Percentiles rank a stretch among this genome's conserved stretches.
phyloP scores from a whole-genome alignment of 92 coral and sea anemone genomes.

The Parazoanthus atlanticus region DNA sequence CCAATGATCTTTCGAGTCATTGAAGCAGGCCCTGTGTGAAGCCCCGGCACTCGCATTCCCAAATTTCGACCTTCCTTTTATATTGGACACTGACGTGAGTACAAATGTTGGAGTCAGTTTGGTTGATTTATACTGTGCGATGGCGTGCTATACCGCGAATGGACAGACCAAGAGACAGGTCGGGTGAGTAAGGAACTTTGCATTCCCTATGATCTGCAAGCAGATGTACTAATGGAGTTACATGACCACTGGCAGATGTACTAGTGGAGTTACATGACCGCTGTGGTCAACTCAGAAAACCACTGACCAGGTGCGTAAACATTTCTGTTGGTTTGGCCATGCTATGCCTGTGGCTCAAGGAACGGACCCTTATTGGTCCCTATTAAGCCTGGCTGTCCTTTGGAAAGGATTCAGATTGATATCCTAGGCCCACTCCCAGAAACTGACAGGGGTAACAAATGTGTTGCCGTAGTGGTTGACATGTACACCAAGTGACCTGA shows the following conservation, averaged over 20 bases:
- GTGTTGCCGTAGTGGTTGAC: slow-evolving; percentile 47
- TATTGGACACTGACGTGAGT: too few relatives aligned
- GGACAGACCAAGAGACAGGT: slow-evolving; percentile 1
- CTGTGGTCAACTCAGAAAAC: slow-evolving; percentile 46
- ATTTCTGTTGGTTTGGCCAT: slow-evolving; percentile 48
- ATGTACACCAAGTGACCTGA: slow-evolving; percentile 46
- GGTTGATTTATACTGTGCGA: neutral
- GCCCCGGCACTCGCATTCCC: too few relatives aligned
- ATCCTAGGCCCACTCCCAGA: too few relatives aligned
- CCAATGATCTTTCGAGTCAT: slow-evolving; percentile 27
- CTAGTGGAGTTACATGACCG: too few relatives aligned
- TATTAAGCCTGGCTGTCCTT: slow-evolving; percentile 41
- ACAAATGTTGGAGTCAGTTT: too few relatives aligned
- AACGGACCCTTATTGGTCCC: slow-evolving; percentile 35
- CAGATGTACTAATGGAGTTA: slow-evolving; percentile 15
- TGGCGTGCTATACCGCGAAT: neutral
- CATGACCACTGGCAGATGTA: slow-evolving; percentile 35
- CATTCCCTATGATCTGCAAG: neutral
- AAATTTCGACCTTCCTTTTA: too few relatives aligned
- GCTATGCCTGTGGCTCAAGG: slow-evolving; percentile 37
- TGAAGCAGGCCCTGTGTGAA: neutral
- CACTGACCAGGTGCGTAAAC: slow-evolving; percentile 40
- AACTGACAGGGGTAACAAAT: too few relatives aligned
- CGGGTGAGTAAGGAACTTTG: neutral
- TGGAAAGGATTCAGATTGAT: too few relatives aligned